Conservation (phyloP, 2,888 invertebrate genomes). For the Gandaritis pyraliata region DNA sequence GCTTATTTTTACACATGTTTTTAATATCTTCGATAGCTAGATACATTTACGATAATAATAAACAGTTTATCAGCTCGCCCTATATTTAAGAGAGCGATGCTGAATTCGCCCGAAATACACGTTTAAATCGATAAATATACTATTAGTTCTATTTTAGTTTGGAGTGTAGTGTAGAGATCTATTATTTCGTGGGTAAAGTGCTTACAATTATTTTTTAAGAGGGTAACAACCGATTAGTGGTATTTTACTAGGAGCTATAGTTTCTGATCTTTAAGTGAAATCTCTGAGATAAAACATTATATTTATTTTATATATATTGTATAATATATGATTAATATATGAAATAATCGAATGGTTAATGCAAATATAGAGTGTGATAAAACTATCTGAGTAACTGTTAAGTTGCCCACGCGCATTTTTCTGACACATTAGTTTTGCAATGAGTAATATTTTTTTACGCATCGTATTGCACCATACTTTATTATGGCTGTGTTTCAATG, state of each 20-base stretch:
- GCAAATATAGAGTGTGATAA: conserved; percentile 41
- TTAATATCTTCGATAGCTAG: conserved; percentile 16
- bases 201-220: conserved; percentile 43
- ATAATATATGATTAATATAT: background rate
- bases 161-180: conserved; percentile 55
- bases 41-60: conserved; percentile 43
- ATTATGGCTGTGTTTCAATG: conserved; percentile 37
- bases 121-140: conserved; percentile 35
- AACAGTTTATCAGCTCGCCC: conserved; percentile 46
- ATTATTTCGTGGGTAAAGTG: conserved; percentile 50
- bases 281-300: too few species aligned
- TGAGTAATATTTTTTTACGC: conserved; percentile 62
- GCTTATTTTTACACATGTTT: background rate
- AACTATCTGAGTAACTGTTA: conserved; percentile 61
- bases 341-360: conserved; percentile 7
- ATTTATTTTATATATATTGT: too few species aligned
- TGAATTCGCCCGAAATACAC: conserved; percentile 39
- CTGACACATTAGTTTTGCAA: conserved; percentile 51
- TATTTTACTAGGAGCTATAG: background rate
- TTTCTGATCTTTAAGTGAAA: background rate
- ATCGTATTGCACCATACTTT: conserved; percentile 54
- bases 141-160: conserved; percentile 51
- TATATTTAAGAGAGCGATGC: conserved; percentile 48
- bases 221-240: conserved; percentile 59
- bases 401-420: conserved; percentile 65